These are phyloP conservation scores for Nanger granti DNA, from an alignment of 2,113 vertebrate genomes.

Conservation along the genomic window DNA sequence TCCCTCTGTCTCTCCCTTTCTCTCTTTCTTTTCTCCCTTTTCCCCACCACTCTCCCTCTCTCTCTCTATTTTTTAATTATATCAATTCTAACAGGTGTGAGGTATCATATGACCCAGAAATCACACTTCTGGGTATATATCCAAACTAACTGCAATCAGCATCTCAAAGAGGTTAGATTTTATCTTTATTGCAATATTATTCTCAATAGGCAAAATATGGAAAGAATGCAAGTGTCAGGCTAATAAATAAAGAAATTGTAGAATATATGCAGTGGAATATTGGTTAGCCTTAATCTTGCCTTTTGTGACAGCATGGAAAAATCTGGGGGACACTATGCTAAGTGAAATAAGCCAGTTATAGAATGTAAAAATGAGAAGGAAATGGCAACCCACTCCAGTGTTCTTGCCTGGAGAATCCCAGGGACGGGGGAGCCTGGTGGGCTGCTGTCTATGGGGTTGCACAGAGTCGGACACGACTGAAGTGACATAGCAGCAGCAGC, in stretches of 20 bases:
- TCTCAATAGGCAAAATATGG: no score
- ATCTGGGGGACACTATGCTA: neutral
- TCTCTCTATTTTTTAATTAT: rapidly evolving
- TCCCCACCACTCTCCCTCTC: neutral
- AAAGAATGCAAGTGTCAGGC: neutral
- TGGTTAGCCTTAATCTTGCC: neutral
- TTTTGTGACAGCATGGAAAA: neutral
- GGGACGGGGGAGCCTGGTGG: no score
- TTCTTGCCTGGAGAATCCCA: no score
- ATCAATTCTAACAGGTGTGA: neutral
- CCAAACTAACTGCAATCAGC: neutral
- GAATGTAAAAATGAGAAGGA: neutral
- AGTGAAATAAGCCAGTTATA: neutral
- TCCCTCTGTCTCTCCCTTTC: neutral
- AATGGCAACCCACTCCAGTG: no score
- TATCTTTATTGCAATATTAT: neutral
- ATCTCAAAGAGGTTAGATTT: neutral
- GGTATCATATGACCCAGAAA: neutral
- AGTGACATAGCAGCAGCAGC: no score
- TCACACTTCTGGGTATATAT: neutral
- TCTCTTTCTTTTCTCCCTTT: neutral
- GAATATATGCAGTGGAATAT: neutral
- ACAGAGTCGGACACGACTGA: no score
- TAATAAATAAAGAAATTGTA: neutral
- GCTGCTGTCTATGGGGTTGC: no score